Percentiles rank a stretch among this genome's conserved stretches.
These are phyloP conservation scores for Ormyrus labotus DNA, from an alignment of 2,888 invertebrate genomes.

Conservation along the genomic window DNA sequence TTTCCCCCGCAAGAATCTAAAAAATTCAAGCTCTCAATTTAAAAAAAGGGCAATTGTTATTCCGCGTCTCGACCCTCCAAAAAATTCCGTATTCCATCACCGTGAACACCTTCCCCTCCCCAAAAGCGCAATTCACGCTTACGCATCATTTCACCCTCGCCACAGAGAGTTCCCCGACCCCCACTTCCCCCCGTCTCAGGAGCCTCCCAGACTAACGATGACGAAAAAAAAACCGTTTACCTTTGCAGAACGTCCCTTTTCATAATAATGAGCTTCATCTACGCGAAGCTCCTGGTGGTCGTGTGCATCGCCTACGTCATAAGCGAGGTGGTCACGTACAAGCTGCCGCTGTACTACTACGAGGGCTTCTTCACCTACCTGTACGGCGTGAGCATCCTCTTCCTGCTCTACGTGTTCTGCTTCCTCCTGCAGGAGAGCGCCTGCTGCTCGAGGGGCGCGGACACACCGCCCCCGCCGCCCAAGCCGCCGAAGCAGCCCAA, in stretches of 20 bases:
- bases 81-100: too few relatives aligned
- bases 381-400: conserved; percentile 94
- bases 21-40: too few relatives aligned
- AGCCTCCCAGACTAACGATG: not conserved
- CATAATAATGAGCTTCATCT: conserved; percentile 97
- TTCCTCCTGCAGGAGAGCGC: conserved; percentile 94
- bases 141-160: too few relatives aligned
- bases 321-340: conserved; percentile 95
- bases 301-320: conserved; percentile 96
- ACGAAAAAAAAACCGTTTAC: not conserved
- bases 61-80: too few relatives aligned
- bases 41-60: too few relatives aligned
- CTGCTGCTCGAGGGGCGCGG: conserved; percentile 85
- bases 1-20: too few relatives aligned
- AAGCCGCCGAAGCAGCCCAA: conserved; percentile 81
- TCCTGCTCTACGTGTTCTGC: conserved; percentile 95
- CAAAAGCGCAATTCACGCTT: too few relatives aligned
- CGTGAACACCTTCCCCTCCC: not conserved
- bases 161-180: too few relatives aligned
- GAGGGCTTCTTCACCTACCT: conserved; percentile 97
- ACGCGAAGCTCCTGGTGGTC: conserved; percentile 95
- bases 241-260: conserved; percentile 91
- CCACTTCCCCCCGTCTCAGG: not conserved
- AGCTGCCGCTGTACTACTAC: conserved; percentile 93
- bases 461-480: conserved; percentile 80